These are phyloP conservation scores for Epinephelus awoara DNA, from an alignment of 2,797 vertebrate species.

Conservation along the genomic window DNA sequence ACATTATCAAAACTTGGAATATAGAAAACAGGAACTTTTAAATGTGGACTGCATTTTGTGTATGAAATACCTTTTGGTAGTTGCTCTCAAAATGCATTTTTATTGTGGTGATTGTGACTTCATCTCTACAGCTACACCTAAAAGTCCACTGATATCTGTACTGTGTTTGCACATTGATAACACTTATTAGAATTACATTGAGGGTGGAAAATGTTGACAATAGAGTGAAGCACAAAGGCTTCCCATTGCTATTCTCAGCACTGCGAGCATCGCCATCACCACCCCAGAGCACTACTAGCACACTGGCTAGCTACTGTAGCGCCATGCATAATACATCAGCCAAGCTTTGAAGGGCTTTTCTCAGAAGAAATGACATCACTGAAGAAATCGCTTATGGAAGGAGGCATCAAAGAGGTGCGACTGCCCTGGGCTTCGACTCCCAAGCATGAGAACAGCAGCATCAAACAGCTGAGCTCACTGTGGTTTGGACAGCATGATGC, in stretches of 20 bases:
- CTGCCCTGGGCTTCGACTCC: conserved; percentile 29
- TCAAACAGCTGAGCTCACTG: conserved; percentile 40
- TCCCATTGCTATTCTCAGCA: conserved; percentile 66
- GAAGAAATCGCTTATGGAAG: conserved; percentile 60
- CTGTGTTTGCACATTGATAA: conserved; percentile 3
- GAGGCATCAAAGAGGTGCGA: conserved; percentile 58
- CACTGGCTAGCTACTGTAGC: conserved; percentile 65
- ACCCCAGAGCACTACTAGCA: conserved; percentile 54
- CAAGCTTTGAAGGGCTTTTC: conserved; percentile 73
- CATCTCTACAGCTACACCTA: too few relatives aligned
- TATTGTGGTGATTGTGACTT: not conserved
- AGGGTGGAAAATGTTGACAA: conserved; percentile 16
- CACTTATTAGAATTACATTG: conserved; percentile 20
- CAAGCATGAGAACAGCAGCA: conserved; percentile 29
- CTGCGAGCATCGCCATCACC: conserved; percentile 61
- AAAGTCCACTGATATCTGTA: conserved; percentile 4
- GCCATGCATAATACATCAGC: conserved; percentile 72
- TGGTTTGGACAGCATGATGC: conserved; percentile 19
- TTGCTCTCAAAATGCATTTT: conserved; percentile 1
- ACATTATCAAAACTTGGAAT: not conserved
- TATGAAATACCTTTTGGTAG: not conserved
- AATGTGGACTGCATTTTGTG: not conserved
- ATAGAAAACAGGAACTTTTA: not conserved
- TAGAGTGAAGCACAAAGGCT: conserved; percentile 44
- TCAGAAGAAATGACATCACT: conserved; percentile 71